phyloP scores from a whole-genome alignment of 2,888 invertebrate genomes.

The Hipparchia sbordonii region DNA sequence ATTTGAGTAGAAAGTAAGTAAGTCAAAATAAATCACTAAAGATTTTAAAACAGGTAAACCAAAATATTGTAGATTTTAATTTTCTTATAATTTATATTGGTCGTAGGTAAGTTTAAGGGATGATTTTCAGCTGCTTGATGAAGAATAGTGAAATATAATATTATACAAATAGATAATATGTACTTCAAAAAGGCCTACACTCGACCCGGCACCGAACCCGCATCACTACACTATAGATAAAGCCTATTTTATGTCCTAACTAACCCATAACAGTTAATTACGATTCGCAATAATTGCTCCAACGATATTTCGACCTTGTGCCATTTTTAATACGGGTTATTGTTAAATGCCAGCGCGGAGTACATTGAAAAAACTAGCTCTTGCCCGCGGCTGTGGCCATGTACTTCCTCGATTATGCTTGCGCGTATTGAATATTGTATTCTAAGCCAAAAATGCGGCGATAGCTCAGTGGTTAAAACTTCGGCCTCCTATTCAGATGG shows the following conservation, averaged over 20 bases:
- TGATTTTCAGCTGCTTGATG: too few species aligned
- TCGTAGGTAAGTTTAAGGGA: too few species aligned
- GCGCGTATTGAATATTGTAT: not conserved
- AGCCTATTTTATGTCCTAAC: slow-evolving; percentile 21
- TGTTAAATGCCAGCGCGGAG: slow-evolving; percentile 19
- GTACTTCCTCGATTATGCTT: not conserved
- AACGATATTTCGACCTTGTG: slow-evolving; percentile 27
- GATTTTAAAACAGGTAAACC: too few species aligned
- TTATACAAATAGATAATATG: too few species aligned
- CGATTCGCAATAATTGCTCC: slow-evolving; percentile 18
- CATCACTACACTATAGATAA: slow-evolving; percentile 8
- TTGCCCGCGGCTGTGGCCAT: slow-evolving; percentile 3
- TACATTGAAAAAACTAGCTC: not conserved
- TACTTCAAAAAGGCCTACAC: not conserved
- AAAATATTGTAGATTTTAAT: too few species aligned
- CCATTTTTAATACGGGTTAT: slow-evolving; percentile 31
- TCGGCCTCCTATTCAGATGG: too few species aligned
- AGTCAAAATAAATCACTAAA: too few species aligned
- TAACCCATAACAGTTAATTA: slow-evolving; percentile 22
- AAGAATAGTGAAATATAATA: too few species aligned
- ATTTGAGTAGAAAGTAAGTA: too few species aligned
- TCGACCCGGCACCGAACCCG: slow-evolving; percentile 1
- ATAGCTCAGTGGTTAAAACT: too few species aligned
- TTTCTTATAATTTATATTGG: too few species aligned
- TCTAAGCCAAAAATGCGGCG: too few species aligned